Evolutionary conservation across 2,888 invertebrate species (phyloP), one percentile per base, ranked within the genome.

Genomic region (Pinctada fucata): DNA sequence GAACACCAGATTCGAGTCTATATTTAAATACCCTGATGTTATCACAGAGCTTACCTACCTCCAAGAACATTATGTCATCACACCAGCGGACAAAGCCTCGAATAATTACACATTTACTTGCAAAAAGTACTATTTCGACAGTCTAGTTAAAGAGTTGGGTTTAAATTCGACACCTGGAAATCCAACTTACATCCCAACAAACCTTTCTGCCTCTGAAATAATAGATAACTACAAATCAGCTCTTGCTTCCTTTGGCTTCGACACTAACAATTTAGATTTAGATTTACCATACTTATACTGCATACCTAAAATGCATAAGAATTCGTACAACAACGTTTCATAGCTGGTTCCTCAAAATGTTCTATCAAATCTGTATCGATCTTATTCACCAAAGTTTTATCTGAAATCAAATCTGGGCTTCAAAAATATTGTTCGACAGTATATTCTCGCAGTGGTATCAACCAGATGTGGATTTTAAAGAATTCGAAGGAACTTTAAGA

Each of bases 51-150:
- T 52, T 52, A 52, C 58, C 6, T 52, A 8, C 58, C 58, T 52
- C 58, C 58, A 52, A 52, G 58, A 52, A 52, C 58, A 52, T n/a
- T n/a, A n/a, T n/a, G n/a, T n/a, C n/a, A n/a, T n/a, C n/a, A n/a
- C n/a, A n/a, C n/a, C n/a, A n/a, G n/a, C n/a, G n/a, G 58, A 52
- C 10, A 52, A 52, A 52, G 58, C 58, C 10, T 52, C 58, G 5
- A 52, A 52, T 52, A 52, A 52, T 52, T n/a, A n/a, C n/a, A n/a
- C n/a, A n/a, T n/a, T 52, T 52, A 52, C 58, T 52, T 52, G 58
- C 6, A 52, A 52, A 10, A 52, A 52, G 10, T 52, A 52, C 10
- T 52, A 52, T 10, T 52, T 52, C 10, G 58, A 52, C 58, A 52
- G 58, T 10, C 58, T 52, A 52, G 5, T 5, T 8, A 52, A 52